phyloP scores from a whole-genome alignment of 1,140 invertebrate species.

The Melanaphis sacchari region DNA sequence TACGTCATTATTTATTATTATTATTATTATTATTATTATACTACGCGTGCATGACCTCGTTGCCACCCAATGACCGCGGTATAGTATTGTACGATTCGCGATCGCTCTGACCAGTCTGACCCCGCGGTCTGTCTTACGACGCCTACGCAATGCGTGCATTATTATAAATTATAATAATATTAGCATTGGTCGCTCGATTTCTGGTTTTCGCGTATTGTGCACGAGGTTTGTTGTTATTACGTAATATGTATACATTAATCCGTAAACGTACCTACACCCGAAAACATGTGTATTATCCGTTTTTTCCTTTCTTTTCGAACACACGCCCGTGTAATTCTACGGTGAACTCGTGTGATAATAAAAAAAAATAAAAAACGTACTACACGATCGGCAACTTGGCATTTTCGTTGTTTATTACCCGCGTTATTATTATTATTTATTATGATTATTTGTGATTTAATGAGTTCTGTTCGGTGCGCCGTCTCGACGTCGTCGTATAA shows the following conservation, averaged over 20 bases:
- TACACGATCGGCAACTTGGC: not conserved
- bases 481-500: not conserved
- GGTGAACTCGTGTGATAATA: not conserved
- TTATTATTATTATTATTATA: not conserved
- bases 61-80: not conserved
- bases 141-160: no score
- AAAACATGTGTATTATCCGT: not conserved
- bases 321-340: not conserved
- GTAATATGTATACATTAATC: not conserved
- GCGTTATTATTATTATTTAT: constrained; percentile 15
- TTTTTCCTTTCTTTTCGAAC: not conserved
- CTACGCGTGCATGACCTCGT: not conserved
- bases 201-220: not conserved
- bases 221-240: not conserved
- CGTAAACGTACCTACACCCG: not conserved
- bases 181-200: not conserved
- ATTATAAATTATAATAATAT: no score
- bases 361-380: not conserved
- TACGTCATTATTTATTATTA: no score
- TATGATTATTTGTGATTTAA: not conserved
- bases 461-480: not conserved
- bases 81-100: no score
- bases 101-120: constrained; percentile 1
- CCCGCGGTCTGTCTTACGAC: no score
- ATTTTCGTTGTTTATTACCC: not conserved